Percentiles rank a stretch among this genome's conserved stretches.
phyloP scores from a whole-genome alignment of 1,140 invertebrate genomes.

The Brachionus angularis region DNA sequence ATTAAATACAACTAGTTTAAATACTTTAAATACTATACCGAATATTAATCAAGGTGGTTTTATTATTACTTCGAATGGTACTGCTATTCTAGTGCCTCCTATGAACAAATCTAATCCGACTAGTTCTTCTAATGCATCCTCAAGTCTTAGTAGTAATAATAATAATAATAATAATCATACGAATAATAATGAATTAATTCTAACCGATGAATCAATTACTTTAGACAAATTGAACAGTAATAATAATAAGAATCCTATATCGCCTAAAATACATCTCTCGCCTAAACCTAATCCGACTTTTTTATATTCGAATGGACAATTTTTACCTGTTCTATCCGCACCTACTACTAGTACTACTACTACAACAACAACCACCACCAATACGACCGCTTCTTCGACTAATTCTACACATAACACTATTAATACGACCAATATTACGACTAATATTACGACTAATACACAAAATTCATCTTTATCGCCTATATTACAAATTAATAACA shows the following conservation, averaged over 20 bases:
- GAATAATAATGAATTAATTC: too few species aligned
- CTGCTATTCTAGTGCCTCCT: constrained; percentile 26
- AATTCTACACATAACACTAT: too few species aligned
- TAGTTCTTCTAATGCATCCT: neutral
- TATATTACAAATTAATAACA: too few species aligned
- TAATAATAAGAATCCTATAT: too few species aligned
- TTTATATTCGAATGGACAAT: constrained; percentile 12
- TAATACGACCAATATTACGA: too few species aligned
- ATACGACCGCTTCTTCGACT: too few species aligned
- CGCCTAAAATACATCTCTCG: neutral
- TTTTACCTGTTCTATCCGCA: neutral
- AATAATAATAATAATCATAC: too few species aligned
- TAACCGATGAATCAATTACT: too few species aligned
- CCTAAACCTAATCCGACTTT: neutral
- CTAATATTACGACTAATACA: too few species aligned
- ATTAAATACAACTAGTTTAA: neutral
- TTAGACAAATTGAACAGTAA: too few species aligned
- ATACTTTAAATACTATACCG: constrained; percentile 1
- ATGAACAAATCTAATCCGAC: neutral
- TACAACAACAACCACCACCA: constrained; percentile 3
- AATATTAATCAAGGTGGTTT: constrained; percentile 44
- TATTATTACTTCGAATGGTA: constrained; percentile 35
- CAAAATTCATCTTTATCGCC: too few species aligned
- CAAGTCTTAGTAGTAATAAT: too few species aligned
- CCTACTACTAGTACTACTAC: neutral